Evolutionary conservation across 2,797 vertebrate genomes (phyloP), one percentile per base, ranked within the genome.

Genomic region (Aselliscus stoliczkanus): DNA sequence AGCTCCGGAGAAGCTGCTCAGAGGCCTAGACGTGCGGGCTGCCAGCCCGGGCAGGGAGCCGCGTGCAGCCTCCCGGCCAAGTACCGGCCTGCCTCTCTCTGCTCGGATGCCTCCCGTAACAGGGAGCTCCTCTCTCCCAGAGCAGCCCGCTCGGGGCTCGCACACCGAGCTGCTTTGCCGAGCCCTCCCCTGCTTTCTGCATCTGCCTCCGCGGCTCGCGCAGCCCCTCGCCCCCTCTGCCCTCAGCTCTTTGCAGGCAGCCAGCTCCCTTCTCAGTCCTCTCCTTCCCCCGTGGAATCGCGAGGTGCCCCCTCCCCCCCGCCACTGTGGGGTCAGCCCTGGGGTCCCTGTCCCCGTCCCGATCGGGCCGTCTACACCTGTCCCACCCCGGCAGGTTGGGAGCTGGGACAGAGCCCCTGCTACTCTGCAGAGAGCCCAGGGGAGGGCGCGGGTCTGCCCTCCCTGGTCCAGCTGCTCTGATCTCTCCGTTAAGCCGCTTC

Each of bases 51-150:
- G 83, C 90, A 94, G 62, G 44, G 79, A 91, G 87, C 75, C 72
- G 37, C 11, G 70, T 84, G 81, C 50, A 84, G 72, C 72, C 21
- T 73, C 79, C 83, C 31, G 27, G 86, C 77, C 88, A 70, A 73
- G 25, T 1, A 8, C 64, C 4, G 20, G 89, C 93, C 93, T 52
- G 77, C 75, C 86, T 89, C 34, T 39, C 83, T 67, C 86, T 91
- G 94, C 85, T 94, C 21, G 3, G 88, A 79, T 88, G 86, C 94
- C 93, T 94, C 89, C 83, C 2, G 54, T 20, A 14, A 69, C 80
- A 58, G 94, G 90, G 87, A 54, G 92, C 95, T 69, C 86, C 54
- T 84, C 82, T 54, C 54, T 76, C 83, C 58, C 50, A 0, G 12
- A 31, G 80, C 92, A 91, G 86, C 85, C 77, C 7, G 88, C 83